Evolutionary conservation across 2,113 vertebrate genomes (phyloP).

Genomic region (Upupa epops): DNA sequence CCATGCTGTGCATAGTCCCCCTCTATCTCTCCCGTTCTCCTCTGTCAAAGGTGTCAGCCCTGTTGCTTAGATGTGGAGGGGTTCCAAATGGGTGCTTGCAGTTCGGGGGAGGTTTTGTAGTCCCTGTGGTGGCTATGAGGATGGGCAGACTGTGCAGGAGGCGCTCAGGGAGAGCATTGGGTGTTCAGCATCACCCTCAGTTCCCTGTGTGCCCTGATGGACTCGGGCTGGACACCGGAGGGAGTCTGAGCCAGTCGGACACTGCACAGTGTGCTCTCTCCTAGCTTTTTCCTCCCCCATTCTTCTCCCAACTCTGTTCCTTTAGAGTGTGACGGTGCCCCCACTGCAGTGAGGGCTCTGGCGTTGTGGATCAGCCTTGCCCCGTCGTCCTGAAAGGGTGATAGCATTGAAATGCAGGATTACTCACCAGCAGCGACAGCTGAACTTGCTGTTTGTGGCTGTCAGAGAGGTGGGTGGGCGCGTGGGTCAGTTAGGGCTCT

Average conservation of each 20-base stretch:
- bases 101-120: neutral
- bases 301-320: too few species aligned
- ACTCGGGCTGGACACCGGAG: neutral
- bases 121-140: neutral
- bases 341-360: too few species aligned
- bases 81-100: neutral
- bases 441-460: too few species aligned
- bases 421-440: too few species aligned
- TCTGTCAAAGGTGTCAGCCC: neutral
- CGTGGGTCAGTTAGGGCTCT: neutral
- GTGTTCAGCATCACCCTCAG: neutral
- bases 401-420: too few species aligned
- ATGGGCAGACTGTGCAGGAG: neutral
- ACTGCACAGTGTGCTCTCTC: neutral
- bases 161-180: neutral
- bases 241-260: neutral
- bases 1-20: constrained; percentile 22
- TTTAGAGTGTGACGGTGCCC: too few species aligned
- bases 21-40: neutral
- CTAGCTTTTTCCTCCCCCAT: too few species aligned
- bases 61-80: neutral
- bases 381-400: too few species aligned
- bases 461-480: neutral
- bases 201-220: neutral
- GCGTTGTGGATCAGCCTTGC: too few species aligned